Evolutionary conservation across 2,888 invertebrate species (phyloP).

Genomic region (Myopa tessellatipennis): DNA sequence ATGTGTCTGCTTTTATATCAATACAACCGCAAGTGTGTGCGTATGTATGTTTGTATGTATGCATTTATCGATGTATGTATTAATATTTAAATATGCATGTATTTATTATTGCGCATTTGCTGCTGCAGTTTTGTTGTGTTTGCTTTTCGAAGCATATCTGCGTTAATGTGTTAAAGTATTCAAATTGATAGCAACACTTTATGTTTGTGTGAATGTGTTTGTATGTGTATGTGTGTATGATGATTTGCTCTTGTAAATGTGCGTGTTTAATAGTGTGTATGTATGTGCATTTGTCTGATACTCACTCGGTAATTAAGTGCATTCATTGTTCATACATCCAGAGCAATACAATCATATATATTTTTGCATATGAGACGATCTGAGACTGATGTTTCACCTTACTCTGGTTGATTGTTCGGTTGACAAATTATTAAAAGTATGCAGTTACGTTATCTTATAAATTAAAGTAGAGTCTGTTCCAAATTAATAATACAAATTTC

Average conservation of each 20-base stretch:
- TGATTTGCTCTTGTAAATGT: neutral
- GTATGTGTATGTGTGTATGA: neutral
- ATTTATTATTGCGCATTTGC: constrained; percentile 2
- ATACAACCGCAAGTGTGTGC: neutral
- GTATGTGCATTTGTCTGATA: neutral
- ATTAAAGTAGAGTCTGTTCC: no score
- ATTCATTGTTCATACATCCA: neutral
- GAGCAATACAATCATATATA: neutral
- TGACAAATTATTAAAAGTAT: no score
- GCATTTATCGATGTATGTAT: neutral
- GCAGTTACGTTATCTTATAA: no score
- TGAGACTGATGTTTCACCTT: no score
- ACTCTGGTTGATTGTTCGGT: no score
- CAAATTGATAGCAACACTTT: no score
- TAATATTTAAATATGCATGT: neutral
- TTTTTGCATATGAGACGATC: no score
- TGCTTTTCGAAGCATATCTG: neutral
- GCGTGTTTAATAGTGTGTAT: neutral
- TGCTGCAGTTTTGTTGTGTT: neutral
- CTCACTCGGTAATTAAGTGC: neutral
- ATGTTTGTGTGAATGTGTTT: no score
- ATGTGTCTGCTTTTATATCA: neutral
- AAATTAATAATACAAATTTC: no score
- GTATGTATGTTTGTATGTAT: neutral
- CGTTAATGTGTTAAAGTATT: no score